Percentiles rank a stretch among this genome's conserved stretches.
Conservation (phyloP, 2,113 vertebrate genomes). For the Atlantisia rogersi region DNA sequence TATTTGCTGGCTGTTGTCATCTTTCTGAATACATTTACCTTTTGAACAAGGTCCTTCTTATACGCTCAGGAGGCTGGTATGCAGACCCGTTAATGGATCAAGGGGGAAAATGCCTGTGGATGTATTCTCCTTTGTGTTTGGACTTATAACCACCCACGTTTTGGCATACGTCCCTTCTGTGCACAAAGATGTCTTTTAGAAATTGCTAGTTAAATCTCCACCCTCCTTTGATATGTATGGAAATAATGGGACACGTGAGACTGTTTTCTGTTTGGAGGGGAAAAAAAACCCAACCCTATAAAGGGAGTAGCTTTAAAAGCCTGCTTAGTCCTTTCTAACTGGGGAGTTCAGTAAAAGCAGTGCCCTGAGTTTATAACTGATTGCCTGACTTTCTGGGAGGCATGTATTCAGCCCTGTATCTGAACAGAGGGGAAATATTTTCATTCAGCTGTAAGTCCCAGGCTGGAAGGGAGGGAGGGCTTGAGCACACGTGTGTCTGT, state of each 20-base stretch:
- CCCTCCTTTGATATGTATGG: slow-evolving; percentile 70
- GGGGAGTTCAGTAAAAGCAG: not conserved
- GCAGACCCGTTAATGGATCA: slow-evolving; percentile 63
- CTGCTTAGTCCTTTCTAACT: not conserved
- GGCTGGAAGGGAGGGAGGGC: not conserved
- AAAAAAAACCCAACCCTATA: not conserved
- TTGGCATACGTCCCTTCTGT: slow-evolving; percentile 63
- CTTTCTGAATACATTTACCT: slow-evolving; percentile 60
- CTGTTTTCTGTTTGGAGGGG: slow-evolving; percentile 19
- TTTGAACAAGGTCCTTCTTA: slow-evolving; percentile 65
- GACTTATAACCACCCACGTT: slow-evolving; percentile 67
- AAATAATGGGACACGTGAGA: slow-evolving; percentile 66
- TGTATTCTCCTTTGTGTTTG: slow-evolving; percentile 66
- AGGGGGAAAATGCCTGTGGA: slow-evolving; percentile 68
- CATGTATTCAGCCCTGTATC: not conserved
- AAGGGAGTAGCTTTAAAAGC: slow-evolving; percentile 33
- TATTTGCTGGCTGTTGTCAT: slow-evolving; percentile 49
- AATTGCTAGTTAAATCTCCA: slow-evolving; percentile 58
- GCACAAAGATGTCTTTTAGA: slow-evolving; percentile 72
- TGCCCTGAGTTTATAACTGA: not conserved
- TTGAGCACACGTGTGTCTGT: not conserved
- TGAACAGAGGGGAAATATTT: not conserved
- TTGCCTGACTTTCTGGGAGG: not conserved
- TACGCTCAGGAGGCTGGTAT: slow-evolving; percentile 50
- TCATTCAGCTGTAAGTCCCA: not conserved